Base-by-base conservation (phyloP, 2,797 vertebrate species). In the Hyperoplus immaculatus region DNA sequence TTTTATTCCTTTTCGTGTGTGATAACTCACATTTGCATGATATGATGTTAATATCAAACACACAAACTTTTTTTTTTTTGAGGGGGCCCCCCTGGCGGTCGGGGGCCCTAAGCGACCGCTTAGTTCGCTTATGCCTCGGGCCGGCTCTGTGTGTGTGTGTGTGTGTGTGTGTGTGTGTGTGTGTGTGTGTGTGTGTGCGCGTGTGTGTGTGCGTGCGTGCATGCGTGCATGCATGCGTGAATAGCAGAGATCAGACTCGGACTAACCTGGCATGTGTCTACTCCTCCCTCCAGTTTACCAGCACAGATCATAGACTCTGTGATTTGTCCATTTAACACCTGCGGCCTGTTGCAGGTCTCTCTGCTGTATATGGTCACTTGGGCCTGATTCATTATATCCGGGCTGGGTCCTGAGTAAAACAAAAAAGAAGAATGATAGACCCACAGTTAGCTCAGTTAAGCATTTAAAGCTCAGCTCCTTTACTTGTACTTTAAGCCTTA, bases 201-300 rank as follows among this genome's bases (percentile, higher is more conserved):
- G 50, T 5, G 55, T 45, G 0, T 56, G 14, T 39, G n/a, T 57
- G 13, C 14, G 0, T n/a, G 21, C n/a, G 54, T 45, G 39, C 14
- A 50, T 56, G 39, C 7, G 51, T 29, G n/a, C 55, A 11, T 18
- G 21, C 39, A 36, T 11, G 18, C 14, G 57, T 12, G 41, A 16
- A 10, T 2, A 4, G 5, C 36, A 66, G 21, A 59, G 11, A 67
- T 11, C 0, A 14, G 46, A 55, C 1, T 49, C 2, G 38, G 8
- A 86, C 89, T 88, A 86, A 98, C 98, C 97, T 99, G 97, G 83
- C 98, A 99, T 8, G 96, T 86, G 83, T 99, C 98, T 0, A 96
- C 41, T 29, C 90, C 92, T 55, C 98, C 98, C 39, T 2, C 0
- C 53, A 97, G 89, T 29, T 84, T 93, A 2, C 98, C 97, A 0